Evolutionary conservation across 53 echinoderm and acorn worm genomes (phyloP).

Genomic region (Pentamera pediparva): DNA sequence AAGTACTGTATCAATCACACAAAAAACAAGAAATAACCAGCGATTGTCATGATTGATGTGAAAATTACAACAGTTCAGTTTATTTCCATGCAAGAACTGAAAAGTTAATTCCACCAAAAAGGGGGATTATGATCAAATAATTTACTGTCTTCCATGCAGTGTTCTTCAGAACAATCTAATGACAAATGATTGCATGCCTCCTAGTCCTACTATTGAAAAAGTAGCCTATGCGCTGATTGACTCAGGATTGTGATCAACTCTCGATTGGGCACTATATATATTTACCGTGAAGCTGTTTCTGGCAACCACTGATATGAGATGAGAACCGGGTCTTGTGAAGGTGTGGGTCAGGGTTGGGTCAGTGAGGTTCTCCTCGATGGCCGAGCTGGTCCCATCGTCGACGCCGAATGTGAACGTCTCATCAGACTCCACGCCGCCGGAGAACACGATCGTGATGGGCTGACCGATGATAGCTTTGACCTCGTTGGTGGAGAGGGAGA

Average conservation of each 20-base stretch:
- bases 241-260: too few species aligned
- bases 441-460: constrained; percentile 8
- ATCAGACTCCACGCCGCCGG: background rate
- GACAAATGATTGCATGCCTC: too few species aligned
- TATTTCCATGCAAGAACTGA: too few species aligned
- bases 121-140: background rate
- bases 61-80: too few species aligned
- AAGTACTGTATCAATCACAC: too few species aligned
- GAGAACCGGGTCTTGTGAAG: constrained; percentile 1
- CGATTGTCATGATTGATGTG: too few species aligned
- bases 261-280: background rate
- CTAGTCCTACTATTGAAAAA: too few species aligned
- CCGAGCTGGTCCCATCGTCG: constrained; percentile 13
- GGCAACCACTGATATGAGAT: constrained; percentile 11
- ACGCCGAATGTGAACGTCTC: constrained; percentile 21
- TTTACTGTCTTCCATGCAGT: background rate
- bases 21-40: too few species aligned
- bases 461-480: constrained; percentile 17
- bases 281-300: constrained; percentile 26
- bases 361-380: background rate
- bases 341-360: background rate
- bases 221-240: too few species aligned
- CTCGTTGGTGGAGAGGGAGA: background rate
- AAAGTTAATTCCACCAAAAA: too few species aligned
- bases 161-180: background rate